These are phyloP conservation scores for Myodes glareolus DNA, from an alignment of 2,113 vertebrate genomes.

Conservation along the genomic window DNA sequence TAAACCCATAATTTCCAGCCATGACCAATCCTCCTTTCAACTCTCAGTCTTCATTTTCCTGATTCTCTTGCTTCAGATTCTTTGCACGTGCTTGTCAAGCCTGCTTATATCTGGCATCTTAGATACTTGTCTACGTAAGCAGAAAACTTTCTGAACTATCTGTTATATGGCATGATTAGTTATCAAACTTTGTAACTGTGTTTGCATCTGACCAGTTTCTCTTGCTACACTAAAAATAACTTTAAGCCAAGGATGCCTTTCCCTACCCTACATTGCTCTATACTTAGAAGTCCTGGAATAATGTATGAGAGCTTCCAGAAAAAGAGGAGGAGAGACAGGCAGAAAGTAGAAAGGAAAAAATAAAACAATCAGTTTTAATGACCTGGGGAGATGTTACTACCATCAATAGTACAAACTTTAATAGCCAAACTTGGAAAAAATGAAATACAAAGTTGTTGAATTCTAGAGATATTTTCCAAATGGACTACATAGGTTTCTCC, in stretches of 20 bases:
- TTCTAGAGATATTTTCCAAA: not conserved
- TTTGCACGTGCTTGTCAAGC: not conserved
- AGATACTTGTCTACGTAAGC: not conserved
- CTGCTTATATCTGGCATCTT: not conserved
- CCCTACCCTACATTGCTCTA: not conserved
- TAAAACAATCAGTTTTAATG: not conserved
- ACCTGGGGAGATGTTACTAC: not conserved
- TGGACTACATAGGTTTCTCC: not conserved
- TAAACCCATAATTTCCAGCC: not conserved
- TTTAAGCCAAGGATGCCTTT: not conserved
- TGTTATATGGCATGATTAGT: not conserved
- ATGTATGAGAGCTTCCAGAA: not conserved
- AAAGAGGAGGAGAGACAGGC: not conserved
- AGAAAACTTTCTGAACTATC: not conserved
- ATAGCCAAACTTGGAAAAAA: not conserved
- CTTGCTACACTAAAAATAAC: not conserved
- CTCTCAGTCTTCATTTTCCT: not conserved
- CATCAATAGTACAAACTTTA: not conserved
- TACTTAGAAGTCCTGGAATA: slow-evolving; percentile 1
- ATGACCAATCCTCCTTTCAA: not conserved
- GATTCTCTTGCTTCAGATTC: not conserved
- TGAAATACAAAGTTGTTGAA: not conserved
- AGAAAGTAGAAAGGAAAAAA: too few species aligned
- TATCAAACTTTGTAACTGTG: not conserved
- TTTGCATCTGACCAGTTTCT: not conserved